Evolutionary conservation across 1,140 invertebrate species (phyloP), one percentile per base, ranked within the genome.

Genomic region (Calephelis virginiensis): DNA sequence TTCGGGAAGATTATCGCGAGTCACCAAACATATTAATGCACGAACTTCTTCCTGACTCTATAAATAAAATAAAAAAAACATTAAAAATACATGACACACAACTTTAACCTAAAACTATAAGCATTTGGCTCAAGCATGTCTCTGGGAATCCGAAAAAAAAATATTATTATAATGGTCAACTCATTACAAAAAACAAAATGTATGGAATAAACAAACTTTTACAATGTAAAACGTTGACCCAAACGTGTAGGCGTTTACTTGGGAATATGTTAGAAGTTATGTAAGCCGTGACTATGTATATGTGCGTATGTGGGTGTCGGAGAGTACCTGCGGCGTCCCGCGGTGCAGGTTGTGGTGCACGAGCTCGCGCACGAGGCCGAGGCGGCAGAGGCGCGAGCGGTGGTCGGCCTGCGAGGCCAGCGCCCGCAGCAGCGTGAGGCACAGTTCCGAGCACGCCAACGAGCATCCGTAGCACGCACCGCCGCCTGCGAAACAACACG

Each of bases 351-450:
- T 99, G 81, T 98, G 95, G 77, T 97, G 96, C 4, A 98, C 94
- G 8, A 99, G 91, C 83, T 99, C 97, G 76, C 96, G 95, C 10
- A 99, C 96, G 13, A 99, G 92, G 6, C 97, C 97, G 86, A 97
- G 95, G 56, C 94, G 94, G 81, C 97, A 98, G 0, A 99, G 91
- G 0, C 95, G 93, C 56, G 95, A 93, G 62, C 97, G 93, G 37
- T 97, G 95, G 7, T 94, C 93, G 6, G 93, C 92, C 80, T 97
- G 97, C 14, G 96, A 96, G 8, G 97, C 97, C 63, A 99, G 92
- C n/a, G 98, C 97, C 53, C 97, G 93, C 45, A 99, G 91, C 14
- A 99, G 82, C 6, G 97, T 99, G 5, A 99, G 93, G 90, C 98
- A 98, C 88, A 99, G 97, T 87, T 99, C 97, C 0, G 97, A 97